Evolutionary conservation across 2,888 invertebrate species (phyloP).

Genomic region (Drosophila tripunctata): DNA sequence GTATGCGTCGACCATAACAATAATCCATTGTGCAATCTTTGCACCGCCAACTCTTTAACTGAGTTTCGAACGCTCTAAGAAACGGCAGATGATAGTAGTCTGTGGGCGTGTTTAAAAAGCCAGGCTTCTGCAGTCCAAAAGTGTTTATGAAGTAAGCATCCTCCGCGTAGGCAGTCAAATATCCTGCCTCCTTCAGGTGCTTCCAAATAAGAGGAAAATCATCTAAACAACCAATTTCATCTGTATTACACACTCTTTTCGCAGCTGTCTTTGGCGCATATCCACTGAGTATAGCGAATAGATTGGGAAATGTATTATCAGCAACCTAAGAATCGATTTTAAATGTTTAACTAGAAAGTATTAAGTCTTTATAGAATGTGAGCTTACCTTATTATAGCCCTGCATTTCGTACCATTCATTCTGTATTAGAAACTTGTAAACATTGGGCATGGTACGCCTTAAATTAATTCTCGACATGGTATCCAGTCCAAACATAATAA

Average conservation of each 20-base stretch:
- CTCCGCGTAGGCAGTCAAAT: slow-evolving; percentile 11
- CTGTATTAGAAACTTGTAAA: slow-evolving; percentile 86
- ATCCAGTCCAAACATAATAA: slow-evolving; percentile 17
- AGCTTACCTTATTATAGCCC: slow-evolving; percentile 88
- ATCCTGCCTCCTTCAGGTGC: background rate
- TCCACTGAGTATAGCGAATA: slow-evolving; percentile 86
- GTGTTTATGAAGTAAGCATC: slow-evolving; percentile 8
- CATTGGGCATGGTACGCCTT: slow-evolving; percentile 89
- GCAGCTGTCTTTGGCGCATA: background rate
- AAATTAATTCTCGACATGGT: slow-evolving; percentile 74
- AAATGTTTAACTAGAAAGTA: background rate
- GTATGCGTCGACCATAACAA: background rate
- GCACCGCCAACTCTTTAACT: slow-evolving; percentile 1
- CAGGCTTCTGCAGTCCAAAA: background rate
- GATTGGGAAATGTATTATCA: slow-evolving; percentile 94
- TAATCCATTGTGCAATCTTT: slow-evolving; percentile 1
- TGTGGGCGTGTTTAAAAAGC: background rate
- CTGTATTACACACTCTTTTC: background rate
- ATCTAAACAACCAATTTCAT: background rate
- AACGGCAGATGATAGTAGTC: slow-evolving; percentile 10
- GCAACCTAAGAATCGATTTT: slow-evolving; percentile 86
- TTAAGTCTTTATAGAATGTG: too few relatives aligned
- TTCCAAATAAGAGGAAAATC: slow-evolving; percentile 13
- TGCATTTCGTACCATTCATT: slow-evolving; percentile 88
- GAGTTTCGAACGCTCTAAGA: background rate